Base-by-base conservation (phyloP, 2,797 vertebrate genomes). In the Heliangelus exortis region DNA sequence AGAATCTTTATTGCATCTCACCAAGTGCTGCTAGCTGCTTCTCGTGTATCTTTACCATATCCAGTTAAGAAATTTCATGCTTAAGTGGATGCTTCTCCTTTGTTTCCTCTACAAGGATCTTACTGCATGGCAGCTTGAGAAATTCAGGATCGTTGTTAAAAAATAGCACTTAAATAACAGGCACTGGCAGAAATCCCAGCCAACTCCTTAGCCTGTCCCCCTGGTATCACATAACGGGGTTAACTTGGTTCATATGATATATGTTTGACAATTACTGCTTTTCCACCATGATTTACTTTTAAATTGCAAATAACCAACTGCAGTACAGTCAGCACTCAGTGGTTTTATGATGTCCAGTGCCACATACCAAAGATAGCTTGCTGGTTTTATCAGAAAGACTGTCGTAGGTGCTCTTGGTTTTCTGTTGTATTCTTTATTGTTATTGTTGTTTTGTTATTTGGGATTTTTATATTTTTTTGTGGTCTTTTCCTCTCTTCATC, bases 51-150 rank as follows among this genome's bases (percentile, higher is more conserved):
- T 41, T 88, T 89, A 68, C 90, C 78, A 77, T 90, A 93, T 61
- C 81, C 57, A 90, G 88, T 71, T 92, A 80, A 83, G 95, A 92
- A 86, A 73, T 71, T 26, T 59, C 45, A 14, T 67, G 61, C 62
- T 61, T 67, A 59, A 91, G 84, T 53, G 28, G 0, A 0, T 80
- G 89, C 77, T 62, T 67, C 90, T 79, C 76, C 82, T 87, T 59
- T 77, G 72, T 79, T 71, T 82, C 96, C 95, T 93, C 39, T 96
- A 93, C 53, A 94, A 90, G 88, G 93, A 90, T n/a, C 26, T 66
- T 55, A 50, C 66, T 63, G 72, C 47, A 21, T 33, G 79, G 81
- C 86, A 90, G 63, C 53, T 82, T 76, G 59, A 94, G 71, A 93
- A 68, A 87, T 74, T 63, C 36, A 54, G 68, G 50, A 13, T 89